A percentile compares a stretch with the other conserved stretches of the same genome.
Evolutionary conservation across 2,888 invertebrate species (phyloP).

Genomic region (Dendrolimus pini): DNA sequence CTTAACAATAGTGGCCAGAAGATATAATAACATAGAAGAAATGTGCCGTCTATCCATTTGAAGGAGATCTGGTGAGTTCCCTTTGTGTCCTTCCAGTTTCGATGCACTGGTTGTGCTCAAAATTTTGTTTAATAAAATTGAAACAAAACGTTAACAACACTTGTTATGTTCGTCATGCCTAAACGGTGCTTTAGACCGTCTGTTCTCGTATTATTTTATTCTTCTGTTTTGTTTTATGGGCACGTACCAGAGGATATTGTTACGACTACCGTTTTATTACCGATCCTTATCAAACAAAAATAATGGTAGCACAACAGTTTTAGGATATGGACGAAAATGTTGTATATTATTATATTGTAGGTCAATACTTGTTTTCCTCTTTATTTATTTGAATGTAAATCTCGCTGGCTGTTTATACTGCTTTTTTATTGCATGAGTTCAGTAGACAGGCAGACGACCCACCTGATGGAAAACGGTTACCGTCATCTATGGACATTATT

Average conservation of each 20-base stretch:
- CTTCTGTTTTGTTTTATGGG: constrained; percentile 4
- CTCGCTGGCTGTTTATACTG: not conserved
- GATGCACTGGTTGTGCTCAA: no score
- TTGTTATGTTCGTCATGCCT: no score
- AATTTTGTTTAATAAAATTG: no score
- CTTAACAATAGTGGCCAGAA: no score
- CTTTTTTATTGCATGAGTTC: not conserved
- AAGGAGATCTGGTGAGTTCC: no score
- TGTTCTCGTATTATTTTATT: constrained; percentile 4
- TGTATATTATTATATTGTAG: not conserved
- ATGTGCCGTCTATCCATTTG: no score
- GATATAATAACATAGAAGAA: no score
- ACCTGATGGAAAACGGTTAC: not conserved
- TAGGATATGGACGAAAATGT: not conserved
- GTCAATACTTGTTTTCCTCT: not conserved
- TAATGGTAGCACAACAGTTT: not conserved
- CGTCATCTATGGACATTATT: no score
- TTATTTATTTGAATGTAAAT: not conserved
- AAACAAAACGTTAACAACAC: no score
- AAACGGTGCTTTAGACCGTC: not conserved
- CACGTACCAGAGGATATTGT: not conserved
- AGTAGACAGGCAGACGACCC: not conserved
- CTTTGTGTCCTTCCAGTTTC: no score
- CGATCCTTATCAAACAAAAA: constrained; percentile 6
- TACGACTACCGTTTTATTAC: constrained; percentile 10